Percentiles rank a stretch among this genome's conserved stretches.
These are phyloP conservation scores for Pholis gunnellus DNA, from an alignment of 2,113 vertebrate species.

Conservation along the genomic window DNA sequence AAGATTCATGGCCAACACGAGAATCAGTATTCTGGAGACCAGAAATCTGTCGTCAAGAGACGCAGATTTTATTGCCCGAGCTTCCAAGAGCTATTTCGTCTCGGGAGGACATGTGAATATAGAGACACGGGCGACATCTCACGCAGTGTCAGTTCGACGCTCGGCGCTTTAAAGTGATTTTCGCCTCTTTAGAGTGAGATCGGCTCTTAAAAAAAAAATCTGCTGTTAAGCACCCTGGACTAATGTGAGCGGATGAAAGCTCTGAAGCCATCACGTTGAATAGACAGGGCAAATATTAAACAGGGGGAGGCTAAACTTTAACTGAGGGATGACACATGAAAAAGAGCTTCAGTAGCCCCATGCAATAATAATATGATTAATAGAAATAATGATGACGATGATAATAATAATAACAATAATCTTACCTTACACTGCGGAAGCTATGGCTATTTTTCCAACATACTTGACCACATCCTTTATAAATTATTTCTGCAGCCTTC, in stretches of 20 bases:
- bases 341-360: constrained; percentile 9
- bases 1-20: constrained; percentile 54
- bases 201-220: constrained; percentile 54
- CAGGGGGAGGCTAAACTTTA: constrained; percentile 72
- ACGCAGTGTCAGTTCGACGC: constrained; percentile 62
- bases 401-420: constrained; percentile 25
- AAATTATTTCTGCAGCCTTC: constrained; percentile 86
- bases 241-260: constrained; percentile 50
- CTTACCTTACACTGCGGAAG: constrained; percentile 98
- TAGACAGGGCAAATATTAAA: constrained; percentile 51
- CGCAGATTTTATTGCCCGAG: constrained; percentile 55
- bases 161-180: constrained; percentile 72
- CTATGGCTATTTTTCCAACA: constrained; percentile 96
- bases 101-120: constrained; percentile 65
- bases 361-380: constrained; percentile 19
- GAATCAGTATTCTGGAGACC: constrained; percentile 69
- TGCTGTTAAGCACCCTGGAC: constrained; percentile 55
- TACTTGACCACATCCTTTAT: constrained; percentile 91
- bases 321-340: constrained; percentile 62
- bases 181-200: constrained; percentile 58
- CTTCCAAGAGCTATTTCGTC: constrained; percentile 64
- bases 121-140: constrained; percentile 64
- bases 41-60: constrained; percentile 61
- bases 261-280: constrained; percentile 52
- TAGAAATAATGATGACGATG: constrained; percentile 26